Evolutionary conservation across 2,797 vertebrate genomes (phyloP), one percentile per base, ranked within the genome.

Genomic region (Pterois miles): DNA sequence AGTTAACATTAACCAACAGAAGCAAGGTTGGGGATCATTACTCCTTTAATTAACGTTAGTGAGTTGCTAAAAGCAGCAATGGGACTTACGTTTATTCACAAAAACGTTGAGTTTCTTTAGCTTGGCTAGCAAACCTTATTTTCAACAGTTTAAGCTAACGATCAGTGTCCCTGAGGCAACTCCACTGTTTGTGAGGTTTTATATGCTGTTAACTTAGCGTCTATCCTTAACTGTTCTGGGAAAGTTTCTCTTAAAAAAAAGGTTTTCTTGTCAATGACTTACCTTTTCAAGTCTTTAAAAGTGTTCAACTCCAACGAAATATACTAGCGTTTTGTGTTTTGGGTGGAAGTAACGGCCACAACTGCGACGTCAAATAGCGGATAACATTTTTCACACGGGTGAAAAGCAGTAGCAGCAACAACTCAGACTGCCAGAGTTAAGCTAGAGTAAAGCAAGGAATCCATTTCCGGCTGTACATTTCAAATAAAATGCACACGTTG

Each of bases 381-480:
- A 76, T 75, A 87, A 83, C 80, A 81, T 80, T 89, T 87, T 80
- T 88, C 81, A 80, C 85, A 76, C 84, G 58, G 59, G 29, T 60
- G 20, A 79, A 38, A 65, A 58, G 23, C 65, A 31, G 46, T 18
- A 4, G 53, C 18, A 60, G 56, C 53, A 54, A 38, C 59, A 46
- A 54, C 18, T 23, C 63, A 1, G 10, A 3, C 3, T n/a, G n/a
- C 2, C 16, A 4, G 11, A 2, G 31, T 43, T 0, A 77, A 73
- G 40, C 0, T 7, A 0, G 0, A 10, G 1, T 1, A 16, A 9
- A 36, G 4, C 0, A 40, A 5, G 0, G 0, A 5, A 0, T 0
- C 0, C 0, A 1, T 0, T 71, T 84, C 86, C 62, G 64, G 16
- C 0, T 1, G 0, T 0, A 0, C 0, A 2, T 80, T 89, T 87